Percentiles rank a stretch among this genome's conserved stretches.
phyloP scores from a whole-genome alignment of 2,888 invertebrate species.

The Ophioninae sp. region DNA sequence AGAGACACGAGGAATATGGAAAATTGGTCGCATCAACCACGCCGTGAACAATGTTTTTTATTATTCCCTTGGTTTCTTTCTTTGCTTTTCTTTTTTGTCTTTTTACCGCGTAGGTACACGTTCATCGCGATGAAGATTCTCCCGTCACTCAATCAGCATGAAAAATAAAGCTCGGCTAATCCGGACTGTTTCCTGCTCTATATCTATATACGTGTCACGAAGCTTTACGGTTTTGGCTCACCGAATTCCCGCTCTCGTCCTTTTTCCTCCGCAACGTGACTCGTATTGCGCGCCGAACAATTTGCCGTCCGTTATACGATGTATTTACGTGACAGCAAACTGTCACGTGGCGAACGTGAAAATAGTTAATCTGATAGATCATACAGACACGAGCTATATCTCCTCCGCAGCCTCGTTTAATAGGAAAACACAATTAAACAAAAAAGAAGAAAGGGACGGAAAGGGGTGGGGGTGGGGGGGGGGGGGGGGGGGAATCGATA shows the following conservation, averaged over 20 bases:
- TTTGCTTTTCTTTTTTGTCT: conserved; percentile 4
- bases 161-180: conserved; percentile 30
- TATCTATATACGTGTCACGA: neutral
- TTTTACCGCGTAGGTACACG: conserved; percentile 1
- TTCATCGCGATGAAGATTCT: neutral
- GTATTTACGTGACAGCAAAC: conserved; percentile 15
- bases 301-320: conserved; percentile 2
- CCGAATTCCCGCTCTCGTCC: conserved; percentile 17
- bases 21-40: neutral
- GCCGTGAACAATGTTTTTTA: neutral
- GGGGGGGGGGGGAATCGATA: neutral
- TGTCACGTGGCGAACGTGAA: conserved; percentile 28
- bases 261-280: conserved; percentile 28
- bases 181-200: conserved; percentile 8
- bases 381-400: neutral
- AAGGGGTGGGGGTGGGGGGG: conserved; percentile 32
- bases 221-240: conserved; percentile 24
- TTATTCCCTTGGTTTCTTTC: neutral
- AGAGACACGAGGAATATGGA: neutral
- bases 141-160: conserved; percentile 11
- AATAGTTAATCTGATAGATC: conserved; percentile 55
- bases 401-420: neutral
- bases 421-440: conserved; percentile 1
- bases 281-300: conserved; percentile 7
- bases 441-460: conserved; percentile 7